These are phyloP conservation scores for Bryconaethiops microstoma DNA, from an alignment of 2,797 vertebrate species.

Conservation along the genomic window DNA sequence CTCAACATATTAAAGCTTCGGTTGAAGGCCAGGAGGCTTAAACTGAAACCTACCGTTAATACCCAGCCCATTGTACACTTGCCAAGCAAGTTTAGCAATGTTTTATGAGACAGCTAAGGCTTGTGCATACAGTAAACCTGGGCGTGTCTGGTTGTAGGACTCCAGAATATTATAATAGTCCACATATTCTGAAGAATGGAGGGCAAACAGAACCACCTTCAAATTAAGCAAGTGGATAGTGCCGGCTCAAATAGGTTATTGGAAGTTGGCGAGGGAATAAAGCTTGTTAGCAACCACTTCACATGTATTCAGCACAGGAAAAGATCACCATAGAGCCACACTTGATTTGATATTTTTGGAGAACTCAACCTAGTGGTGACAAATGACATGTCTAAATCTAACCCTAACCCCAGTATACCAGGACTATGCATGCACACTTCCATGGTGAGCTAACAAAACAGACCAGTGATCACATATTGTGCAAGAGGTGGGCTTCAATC, in stretches of 20 bases:
- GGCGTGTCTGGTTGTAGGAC: constrained; percentile 16
- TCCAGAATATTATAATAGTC: neutral
- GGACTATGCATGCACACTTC: too few relatives aligned
- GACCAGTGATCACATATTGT: too few relatives aligned
- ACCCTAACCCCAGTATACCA: too few relatives aligned
- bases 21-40: too few relatives aligned
- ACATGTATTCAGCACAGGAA: neutral
- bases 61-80: neutral
- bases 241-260: neutral
- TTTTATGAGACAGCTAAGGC: neutral
- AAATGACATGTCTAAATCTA: too few relatives aligned
- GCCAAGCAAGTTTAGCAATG: neutral
- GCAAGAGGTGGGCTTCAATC: too few relatives aligned
- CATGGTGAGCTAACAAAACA: too few relatives aligned
- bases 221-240: neutral
- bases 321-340: too few relatives aligned
- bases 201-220: constrained; percentile 24
- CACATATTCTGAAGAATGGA: neutral
- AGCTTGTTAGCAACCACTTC: too few relatives aligned
- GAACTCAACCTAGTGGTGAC: too few relatives aligned
- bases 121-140: neutral
- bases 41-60: neutral
- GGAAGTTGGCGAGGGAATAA: neutral
- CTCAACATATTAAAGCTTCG: too few relatives aligned
- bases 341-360: too few relatives aligned